Base-by-base conservation (phyloP, 2,797 vertebrate genomes). In the Erethizon dorsatum region DNA sequence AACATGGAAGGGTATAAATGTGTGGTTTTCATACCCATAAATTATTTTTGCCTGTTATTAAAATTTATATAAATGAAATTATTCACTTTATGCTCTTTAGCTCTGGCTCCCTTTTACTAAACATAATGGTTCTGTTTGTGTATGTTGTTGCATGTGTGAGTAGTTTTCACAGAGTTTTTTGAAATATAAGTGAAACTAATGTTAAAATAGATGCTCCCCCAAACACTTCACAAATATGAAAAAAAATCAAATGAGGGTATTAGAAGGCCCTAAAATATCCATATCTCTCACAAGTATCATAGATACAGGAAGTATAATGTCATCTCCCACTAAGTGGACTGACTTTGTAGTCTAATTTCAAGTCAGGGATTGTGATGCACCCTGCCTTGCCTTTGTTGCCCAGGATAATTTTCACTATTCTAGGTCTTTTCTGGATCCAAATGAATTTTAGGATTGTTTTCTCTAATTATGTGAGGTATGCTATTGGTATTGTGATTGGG, bases 211-310 rank as follows among this genome's bases (percentile, higher is more conserved):
- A 52, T 63, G 15, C 63, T 71, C 26, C 28, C 28, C 52, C 11
- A 80, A 85, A 57, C n/a, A 78, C 13, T 85, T 95, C 90, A 71
- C 2, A 41, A 90, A 67, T 92, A 37, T 87, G 54, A 91, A 77
- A 91, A 91, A 67, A 83, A 97, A 47, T 83, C 83, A 90, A 89
- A 65, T 37, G 14, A 93, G 37, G 37, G 22, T 5, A 85, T 75
- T 33, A 75, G 33, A n/a, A 92, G 18, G 11, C 22, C 24, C 52
- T 97, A 63, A 83, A 52, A 67, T 85, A 67, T 93, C 24, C 18
- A 22, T 85, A 31, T 65, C 31, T 91, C 18, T 52, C 67, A 24
- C 22, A 67, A 91, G 75, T 83, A 56, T 7, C 28, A 20, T 33
- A 75, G 31, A 88, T 3, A 56, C n/a, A 79, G 11, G 12, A 37